These are phyloP conservation scores for Callocephalon fimbriatum DNA, from an alignment of 2,113 vertebrate genomes.

Conservation along the genomic window DNA sequence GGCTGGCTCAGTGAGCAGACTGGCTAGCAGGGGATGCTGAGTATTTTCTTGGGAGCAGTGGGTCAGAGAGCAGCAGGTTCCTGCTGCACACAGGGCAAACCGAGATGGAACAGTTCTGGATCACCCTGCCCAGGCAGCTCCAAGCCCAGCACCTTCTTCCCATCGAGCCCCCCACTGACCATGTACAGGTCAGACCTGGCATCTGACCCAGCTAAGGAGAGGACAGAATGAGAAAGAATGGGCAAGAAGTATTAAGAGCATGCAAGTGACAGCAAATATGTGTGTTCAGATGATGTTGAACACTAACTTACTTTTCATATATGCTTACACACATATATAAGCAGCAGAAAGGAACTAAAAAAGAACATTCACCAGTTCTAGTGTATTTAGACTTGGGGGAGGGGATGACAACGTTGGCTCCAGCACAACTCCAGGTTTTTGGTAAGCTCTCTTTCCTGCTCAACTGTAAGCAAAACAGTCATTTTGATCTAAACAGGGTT, in stretches of 20 bases:
- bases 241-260: neutral
- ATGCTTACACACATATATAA: accelerated
- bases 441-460: neutral
- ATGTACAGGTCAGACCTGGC: accelerated
- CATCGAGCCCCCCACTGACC: accelerated
- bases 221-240: neutral
- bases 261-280: neutral
- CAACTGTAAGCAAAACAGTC: neutral
- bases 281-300: neutral
- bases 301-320: neutral
- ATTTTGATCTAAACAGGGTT: neutral
- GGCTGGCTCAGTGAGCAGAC: neutral
- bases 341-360: neutral
- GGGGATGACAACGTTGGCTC: neutral
- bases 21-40: neutral
- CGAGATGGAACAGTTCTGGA: accelerated
- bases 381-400: neutral
- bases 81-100: neutral
- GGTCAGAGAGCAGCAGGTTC: neutral
- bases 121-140: neutral
- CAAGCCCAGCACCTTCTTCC: accelerated
- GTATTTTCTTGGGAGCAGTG: neutral
- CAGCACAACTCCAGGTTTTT: neutral
- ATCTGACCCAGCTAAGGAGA: accelerated
- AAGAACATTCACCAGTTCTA: neutral